Percentiles rank a stretch among this genome's conserved stretches.
These are phyloP conservation scores for Abrostola tripartita DNA, from an alignment of 2,888 invertebrate species.

Conservation along the genomic window DNA sequence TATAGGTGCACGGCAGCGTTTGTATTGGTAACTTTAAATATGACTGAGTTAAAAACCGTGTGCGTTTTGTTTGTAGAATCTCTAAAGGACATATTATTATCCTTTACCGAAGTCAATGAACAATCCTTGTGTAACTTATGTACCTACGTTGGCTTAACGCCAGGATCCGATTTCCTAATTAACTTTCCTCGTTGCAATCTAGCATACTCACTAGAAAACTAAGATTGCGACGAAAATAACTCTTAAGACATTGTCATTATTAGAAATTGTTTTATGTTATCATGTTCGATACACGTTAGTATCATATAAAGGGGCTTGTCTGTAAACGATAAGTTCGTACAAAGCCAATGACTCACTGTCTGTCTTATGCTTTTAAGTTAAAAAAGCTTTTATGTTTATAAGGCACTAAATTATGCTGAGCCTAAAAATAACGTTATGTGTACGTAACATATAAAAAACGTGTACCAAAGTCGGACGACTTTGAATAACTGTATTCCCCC, in stretches of 20 bases:
- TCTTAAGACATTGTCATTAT: slow-evolving; percentile 21
- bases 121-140: slow-evolving; percentile 41
- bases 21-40: slow-evolving; percentile 28
- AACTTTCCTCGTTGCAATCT: slow-evolving; percentile 50
- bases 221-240: slow-evolving; percentile 37
- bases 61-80: background rate
- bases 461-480: slow-evolving; percentile 21
- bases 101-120: slow-evolving; percentile 13
- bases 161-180: slow-evolving; percentile 54
- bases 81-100: slow-evolving; percentile 15
- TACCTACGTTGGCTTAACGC: slow-evolving; percentile 47
- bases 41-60: slow-evolving; percentile 17
- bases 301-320: slow-evolving; percentile 8
- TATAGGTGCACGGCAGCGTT: slow-evolving; percentile 32
- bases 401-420: background rate
- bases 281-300: slow-evolving; percentile 12
- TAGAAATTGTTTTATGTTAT: slow-evolving; percentile 26
- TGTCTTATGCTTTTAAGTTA: too few relatives aligned
- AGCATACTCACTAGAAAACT: slow-evolving; percentile 30
- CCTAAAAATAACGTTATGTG: slow-evolving; percentile 11
- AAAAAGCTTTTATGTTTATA: background rate
- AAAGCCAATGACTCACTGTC: background rate
- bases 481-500: slow-evolving; percentile 50
- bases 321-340: slow-evolving; percentile 1
- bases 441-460: slow-evolving; percentile 18